Percentiles rank a stretch among this genome's conserved stretches.
phyloP scores from a whole-genome alignment of 2,797 vertebrate species.

The Hipposideros larvatus region DNA sequence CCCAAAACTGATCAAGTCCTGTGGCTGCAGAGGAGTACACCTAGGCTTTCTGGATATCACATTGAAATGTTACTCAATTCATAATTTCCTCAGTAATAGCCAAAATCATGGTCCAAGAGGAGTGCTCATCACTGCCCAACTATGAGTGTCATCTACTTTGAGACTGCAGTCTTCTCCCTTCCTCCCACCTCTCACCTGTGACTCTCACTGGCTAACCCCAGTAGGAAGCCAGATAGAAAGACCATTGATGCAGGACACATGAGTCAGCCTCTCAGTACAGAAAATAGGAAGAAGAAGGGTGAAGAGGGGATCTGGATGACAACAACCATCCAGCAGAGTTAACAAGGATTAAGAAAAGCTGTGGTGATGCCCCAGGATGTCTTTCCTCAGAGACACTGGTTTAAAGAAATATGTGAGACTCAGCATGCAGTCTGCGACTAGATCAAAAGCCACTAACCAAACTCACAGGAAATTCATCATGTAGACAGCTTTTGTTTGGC shows the following conservation, averaged over 20 bases:
- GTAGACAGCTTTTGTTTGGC: background rate
- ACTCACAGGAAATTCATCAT: background rate
- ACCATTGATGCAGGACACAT: background rate
- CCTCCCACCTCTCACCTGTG: background rate
- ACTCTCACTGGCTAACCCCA: background rate
- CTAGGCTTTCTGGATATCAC: background rate
- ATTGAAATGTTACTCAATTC: background rate
- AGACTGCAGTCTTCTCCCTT: background rate
- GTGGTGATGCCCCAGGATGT: background rate
- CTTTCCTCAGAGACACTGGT: background rate
- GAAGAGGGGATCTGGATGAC: background rate
- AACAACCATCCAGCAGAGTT: background rate
- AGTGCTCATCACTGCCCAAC: background rate
- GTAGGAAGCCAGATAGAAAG: background rate
- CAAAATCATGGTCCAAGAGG: background rate
- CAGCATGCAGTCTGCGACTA: background rate
- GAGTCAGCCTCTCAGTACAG: background rate
- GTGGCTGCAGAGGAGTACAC: background rate
- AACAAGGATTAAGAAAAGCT: background rate
- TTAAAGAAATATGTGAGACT: background rate
- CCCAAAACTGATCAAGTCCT: background rate
- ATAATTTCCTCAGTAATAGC: background rate
- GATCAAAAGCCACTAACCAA: background rate
- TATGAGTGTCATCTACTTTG: background rate
- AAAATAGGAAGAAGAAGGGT: background rate